These are phyloP conservation scores for Drosophila orosa DNA, from an alignment of 1,140 invertebrate genomes.

Conservation along the genomic window DNA sequence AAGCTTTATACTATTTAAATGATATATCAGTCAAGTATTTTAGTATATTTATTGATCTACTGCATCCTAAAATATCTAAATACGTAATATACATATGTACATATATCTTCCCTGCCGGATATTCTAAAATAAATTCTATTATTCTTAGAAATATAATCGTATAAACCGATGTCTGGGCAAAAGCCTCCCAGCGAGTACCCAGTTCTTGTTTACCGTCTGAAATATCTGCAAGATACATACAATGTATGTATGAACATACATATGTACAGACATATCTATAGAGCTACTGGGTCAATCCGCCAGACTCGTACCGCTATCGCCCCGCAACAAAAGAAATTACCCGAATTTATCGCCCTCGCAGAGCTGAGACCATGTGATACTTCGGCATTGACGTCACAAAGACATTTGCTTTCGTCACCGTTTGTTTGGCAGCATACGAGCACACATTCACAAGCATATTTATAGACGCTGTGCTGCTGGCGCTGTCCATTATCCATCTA, in stretches of 20 bases:
- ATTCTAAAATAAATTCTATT: not conserved
- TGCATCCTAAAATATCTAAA: not conserved
- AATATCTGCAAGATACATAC: not conserved
- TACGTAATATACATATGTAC: not conserved
- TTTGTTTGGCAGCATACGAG: conserved; percentile 5
- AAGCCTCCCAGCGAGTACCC: too few species aligned
- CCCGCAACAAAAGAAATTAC: conserved; percentile 4
- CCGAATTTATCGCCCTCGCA: conserved; percentile 14
- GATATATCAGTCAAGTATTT: not conserved
- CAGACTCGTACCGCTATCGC: conserved; percentile 1
- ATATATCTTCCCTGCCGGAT: not conserved
- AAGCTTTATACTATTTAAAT: not conserved
- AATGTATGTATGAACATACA: too few species aligned
- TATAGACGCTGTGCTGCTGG: conserved; percentile 2
- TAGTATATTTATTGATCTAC: not conserved
- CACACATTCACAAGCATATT: conserved; percentile 23
- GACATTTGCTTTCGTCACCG: conserved; percentile 43
- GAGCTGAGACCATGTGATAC: conserved; percentile 28
- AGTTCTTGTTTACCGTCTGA: conserved; percentile 3
- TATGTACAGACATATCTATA: not conserved
- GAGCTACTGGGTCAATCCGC: conserved; percentile 16
- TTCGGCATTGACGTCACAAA: conserved; percentile 45
- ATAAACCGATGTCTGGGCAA: not conserved
- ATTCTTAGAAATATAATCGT: not conserved
- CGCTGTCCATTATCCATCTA: conserved; percentile 8